These are phyloP conservation scores for Protobothrops mucrosquamatus DNA, from an alignment of 2,113 vertebrate genomes.

Conservation along the genomic window DNA sequence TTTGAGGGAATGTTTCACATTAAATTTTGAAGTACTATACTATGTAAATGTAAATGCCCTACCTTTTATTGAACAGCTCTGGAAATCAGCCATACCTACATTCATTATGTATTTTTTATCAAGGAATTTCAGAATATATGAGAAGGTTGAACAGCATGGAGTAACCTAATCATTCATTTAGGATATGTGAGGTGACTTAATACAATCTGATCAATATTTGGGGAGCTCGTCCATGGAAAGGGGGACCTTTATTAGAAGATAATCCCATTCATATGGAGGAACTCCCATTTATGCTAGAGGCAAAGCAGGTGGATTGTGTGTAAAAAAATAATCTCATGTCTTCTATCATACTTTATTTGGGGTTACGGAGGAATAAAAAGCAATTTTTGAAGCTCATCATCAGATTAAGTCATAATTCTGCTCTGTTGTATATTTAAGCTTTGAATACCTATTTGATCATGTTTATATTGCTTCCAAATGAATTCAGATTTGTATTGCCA, in stretches of 20 bases:
- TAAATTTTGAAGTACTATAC: not conserved
- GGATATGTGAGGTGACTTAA: not conserved
- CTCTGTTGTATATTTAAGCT: not conserved
- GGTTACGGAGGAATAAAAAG: not conserved
- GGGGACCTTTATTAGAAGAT: not conserved
- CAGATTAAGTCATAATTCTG: not conserved
- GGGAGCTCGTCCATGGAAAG: not conserved
- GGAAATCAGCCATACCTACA: not conserved
- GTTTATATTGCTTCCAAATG: constrained; percentile 3
- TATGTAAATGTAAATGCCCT: not conserved
- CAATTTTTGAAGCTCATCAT: not conserved
- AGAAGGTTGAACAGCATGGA: not conserved
- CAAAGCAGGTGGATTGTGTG: not conserved
- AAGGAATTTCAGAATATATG: not conserved
- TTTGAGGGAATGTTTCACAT: not conserved
- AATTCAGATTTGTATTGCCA: constrained; percentile 9
- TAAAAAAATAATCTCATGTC: not conserved
- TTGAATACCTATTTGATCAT: constrained; percentile 3
- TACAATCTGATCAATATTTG: not conserved
- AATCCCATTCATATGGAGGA: not conserved
- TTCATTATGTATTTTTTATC: not conserved
- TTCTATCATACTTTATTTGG: not conserved
- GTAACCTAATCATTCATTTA: not conserved
- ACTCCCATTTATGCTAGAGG: not conserved
- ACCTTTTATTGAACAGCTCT: not conserved